A percentile compares a stretch with the other conserved stretches of the same genome.
phyloP scores from a whole-genome alignment of 2,888 invertebrate genomes.

The Metacarcinus magister region DNA sequence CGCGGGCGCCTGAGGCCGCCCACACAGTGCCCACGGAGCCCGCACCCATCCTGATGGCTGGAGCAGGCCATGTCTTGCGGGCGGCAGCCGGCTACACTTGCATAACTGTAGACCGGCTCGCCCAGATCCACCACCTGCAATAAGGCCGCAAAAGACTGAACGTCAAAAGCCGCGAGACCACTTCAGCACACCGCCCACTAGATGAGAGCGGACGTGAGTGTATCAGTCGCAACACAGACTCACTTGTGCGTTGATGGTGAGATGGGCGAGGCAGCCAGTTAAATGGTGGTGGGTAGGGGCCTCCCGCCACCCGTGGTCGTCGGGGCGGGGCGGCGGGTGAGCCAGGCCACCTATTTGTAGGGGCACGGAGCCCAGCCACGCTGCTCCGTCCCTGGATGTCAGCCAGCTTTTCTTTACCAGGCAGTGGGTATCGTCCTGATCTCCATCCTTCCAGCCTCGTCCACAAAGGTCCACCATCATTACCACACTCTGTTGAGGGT shows the following conservation, averaged over 20 bases:
- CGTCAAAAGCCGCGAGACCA: background rate
- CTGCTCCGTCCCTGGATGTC: background rate
- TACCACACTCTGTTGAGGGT: conserved; percentile 50
- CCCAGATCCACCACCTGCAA: conserved; percentile 88
- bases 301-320: conserved; percentile 58
- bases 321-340: conserved; percentile 49
- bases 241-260: conserved; percentile 73
- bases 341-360: conserved; percentile 78
- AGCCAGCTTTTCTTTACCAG: conserved; percentile 62
- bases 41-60: conserved; percentile 53
- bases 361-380: conserved; percentile 60
- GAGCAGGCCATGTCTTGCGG: conserved; percentile 63
- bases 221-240: background rate
- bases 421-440: conserved; percentile 61
- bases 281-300: conserved; percentile 44
- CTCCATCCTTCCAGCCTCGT: conserved; percentile 52
- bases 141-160: background rate
- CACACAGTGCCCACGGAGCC: conserved; percentile 64
- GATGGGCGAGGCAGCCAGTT: conserved; percentile 67
- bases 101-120: conserved; percentile 89
- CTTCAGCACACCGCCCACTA: background rate
- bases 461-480: conserved; percentile 75
- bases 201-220: background rate
- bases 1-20: conserved; percentile 18
- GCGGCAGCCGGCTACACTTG: conserved; percentile 90